These are phyloP conservation scores for Microcebus jonahi DNA, from an alignment of 2,113 vertebrate species.

Conservation along the genomic window DNA sequence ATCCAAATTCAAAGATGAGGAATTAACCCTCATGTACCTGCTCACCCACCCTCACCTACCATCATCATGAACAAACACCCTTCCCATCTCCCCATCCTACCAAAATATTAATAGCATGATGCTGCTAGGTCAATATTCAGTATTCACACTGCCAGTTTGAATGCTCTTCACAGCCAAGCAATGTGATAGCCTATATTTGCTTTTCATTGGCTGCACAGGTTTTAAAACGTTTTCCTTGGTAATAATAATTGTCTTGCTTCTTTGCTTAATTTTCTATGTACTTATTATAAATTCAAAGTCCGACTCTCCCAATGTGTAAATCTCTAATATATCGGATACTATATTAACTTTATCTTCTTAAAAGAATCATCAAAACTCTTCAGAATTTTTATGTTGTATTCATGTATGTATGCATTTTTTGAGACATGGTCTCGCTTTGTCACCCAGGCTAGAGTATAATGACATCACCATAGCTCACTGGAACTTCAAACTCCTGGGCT, in stretches of 20 bases:
- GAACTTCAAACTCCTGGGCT: no score
- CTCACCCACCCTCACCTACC: no score
- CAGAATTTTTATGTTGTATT: not conserved
- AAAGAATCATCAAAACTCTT: not conserved
- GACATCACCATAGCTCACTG: no score
- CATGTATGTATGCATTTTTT: no score
- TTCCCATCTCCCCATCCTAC: rapidly evolving
- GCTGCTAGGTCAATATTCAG: rapidly evolving
- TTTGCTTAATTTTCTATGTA: not conserved
- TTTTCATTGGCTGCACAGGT: not conserved
- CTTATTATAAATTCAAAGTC: not conserved
- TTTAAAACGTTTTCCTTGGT: not conserved
- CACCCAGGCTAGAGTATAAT: no score
- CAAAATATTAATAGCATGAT: rapidly evolving
- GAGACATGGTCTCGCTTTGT: no score
- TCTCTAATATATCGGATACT: not conserved
- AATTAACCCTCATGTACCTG: no score
- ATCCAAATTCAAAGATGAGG: not conserved
- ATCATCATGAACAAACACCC: no score
- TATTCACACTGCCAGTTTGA: rapidly evolving
- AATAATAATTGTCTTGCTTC: no score
- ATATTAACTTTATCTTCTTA: not conserved
- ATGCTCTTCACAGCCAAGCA: no score
- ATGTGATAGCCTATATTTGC: rapidly evolving
- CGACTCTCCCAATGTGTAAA: not conserved